Evolutionary conservation across 1,140 invertebrate genomes (phyloP).

Genomic region (Aplysia californica): DNA sequence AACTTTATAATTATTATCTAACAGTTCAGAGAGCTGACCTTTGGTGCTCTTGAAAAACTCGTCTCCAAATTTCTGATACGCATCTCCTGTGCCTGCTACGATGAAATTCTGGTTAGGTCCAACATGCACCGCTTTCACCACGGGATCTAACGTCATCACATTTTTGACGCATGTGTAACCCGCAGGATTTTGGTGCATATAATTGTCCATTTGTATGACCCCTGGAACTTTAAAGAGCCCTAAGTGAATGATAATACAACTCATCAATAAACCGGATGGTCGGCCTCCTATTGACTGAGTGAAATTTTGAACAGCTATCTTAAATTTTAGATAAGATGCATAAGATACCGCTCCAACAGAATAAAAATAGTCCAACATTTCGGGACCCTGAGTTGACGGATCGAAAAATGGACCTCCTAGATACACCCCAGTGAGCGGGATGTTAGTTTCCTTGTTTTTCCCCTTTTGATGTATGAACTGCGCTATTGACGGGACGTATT

Average conservation of each 20-base stretch:
- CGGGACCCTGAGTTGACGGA: background rate
- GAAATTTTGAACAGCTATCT: background rate
- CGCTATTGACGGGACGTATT: constrained; percentile 81
- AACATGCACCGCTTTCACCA: background rate
- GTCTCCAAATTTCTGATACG: background rate
- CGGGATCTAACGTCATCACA: background rate
- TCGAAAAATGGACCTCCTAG: constrained; percentile 4
- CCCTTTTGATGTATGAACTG: constrained; percentile 79
- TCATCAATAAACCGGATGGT: background rate
- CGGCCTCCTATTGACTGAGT: background rate
- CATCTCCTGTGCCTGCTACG: background rate
- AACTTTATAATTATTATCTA: constrained; percentile 17
- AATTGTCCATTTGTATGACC: background rate
- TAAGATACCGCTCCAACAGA: background rate
- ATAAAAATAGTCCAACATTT: background rate
- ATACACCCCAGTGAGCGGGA: constrained; percentile 30
- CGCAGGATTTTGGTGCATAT: background rate
- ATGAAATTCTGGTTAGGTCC: background rate
- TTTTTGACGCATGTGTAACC: no score
- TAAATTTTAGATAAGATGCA: background rate
- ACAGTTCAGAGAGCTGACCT: background rate
- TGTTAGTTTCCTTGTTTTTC: constrained; percentile 31
- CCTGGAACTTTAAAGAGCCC: background rate
- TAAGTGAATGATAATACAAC: no score
- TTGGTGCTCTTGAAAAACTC: background rate